Base-by-base conservation (phyloP, 1,140 invertebrate genomes). In the Ptiloglossa arizonensis region DNA sequence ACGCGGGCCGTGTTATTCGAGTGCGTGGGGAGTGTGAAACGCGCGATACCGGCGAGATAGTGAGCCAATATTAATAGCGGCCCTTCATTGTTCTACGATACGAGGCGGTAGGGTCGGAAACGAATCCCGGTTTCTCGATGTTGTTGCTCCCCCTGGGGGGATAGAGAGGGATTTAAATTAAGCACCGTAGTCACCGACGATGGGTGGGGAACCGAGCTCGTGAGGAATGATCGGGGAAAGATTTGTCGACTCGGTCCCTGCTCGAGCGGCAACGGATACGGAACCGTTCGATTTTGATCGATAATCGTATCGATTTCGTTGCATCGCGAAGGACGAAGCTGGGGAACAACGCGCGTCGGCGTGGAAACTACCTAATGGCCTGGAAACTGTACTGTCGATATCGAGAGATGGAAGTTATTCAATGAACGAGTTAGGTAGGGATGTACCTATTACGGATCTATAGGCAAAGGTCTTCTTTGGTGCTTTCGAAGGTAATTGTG, bases 21-120 rank as follows among this genome's bases (percentile, higher is more conserved):
- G 88, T 89, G 87, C 87, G 89, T 86, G 86, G 86, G 81, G 86
- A 86, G 87, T 72, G 87, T 81, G 84, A 89, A 87, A 81, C 88
- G 87, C 86, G 87, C 88, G 89, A 90, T 90, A 89, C 83, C 88
- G 81, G 80, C 87, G 86, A 89, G 89, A 90, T 90, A 90, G 82
- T 83, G 82, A 82, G 63, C 79, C 82, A 86, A 89, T 90, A 90
- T 90, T 90, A 90, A 90, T 90, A 89, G 87, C 87, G 86, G 67
- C 77, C 71, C 75, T 82, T 87, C 85, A 87, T 87, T 87, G 86
- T 87, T 87, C 82, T 79, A 80, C 77, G 86, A 87, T 84, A 82
- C 80, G 71, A 76, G n/a, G 29, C 68, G 64, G 76, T n/a, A 78
- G 82, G 83, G 70, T 83, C 73, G 77, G 57, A 50, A 79, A 81